phyloP scores from a whole-genome alignment of 2,797 vertebrate species.

The Hirundo rustica region DNA sequence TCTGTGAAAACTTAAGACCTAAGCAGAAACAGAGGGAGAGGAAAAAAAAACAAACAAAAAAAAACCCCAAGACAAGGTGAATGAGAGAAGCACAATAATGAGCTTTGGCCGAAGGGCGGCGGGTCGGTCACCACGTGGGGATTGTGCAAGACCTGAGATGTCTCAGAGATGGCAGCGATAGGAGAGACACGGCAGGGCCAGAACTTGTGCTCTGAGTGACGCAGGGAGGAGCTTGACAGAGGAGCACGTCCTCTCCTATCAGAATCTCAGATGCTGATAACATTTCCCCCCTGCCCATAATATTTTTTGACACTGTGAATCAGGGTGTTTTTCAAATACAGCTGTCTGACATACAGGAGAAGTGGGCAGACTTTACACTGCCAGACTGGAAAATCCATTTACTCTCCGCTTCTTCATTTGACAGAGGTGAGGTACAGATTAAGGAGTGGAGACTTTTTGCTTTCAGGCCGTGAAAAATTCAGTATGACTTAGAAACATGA shows the following conservation, averaged over 20 bases:
- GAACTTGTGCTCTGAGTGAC: not conserved
- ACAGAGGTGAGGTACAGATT: not conserved
- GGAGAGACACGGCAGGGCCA: not conserved
- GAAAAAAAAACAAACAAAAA: no score
- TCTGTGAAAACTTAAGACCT: not conserved
- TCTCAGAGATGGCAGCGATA: not conserved
- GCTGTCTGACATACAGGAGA: not conserved
- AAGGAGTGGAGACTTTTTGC: not conserved
- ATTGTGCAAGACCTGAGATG: not conserved
- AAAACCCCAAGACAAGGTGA: accelerated
- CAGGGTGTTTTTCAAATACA: not conserved
- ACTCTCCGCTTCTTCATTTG: not conserved
- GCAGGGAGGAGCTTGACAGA: not conserved
- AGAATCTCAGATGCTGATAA: not conserved
- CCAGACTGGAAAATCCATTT: not conserved
- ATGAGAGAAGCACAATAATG: not conserved
- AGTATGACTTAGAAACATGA: not conserved
- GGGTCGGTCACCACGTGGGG: not conserved
- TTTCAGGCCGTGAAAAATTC: not conserved
- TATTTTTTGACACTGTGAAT: not conserved
- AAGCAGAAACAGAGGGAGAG: not conserved
- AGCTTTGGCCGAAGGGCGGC: not conserved
- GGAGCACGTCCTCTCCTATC: not conserved
- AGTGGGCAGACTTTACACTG: not conserved
- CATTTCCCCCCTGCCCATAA: not conserved